Evolutionary conservation across 2,113 vertebrate genomes (phyloP), one percentile per base, ranked within the genome.

Genomic region (Hepsetus odoe): DNA sequence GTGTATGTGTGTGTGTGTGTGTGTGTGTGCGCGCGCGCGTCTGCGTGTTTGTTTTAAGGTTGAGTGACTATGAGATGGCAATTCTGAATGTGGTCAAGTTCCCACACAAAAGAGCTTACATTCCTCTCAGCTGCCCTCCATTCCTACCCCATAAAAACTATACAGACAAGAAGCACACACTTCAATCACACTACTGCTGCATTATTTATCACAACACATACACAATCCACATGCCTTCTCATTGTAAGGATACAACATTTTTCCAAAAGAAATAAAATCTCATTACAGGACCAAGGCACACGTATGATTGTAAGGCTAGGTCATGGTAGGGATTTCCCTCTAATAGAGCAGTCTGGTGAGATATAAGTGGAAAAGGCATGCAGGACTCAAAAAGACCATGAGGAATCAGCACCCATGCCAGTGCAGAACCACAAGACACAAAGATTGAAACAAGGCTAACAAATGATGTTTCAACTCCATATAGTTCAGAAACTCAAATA

Each of bases 41-140:
- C n/a, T 58, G 28, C 51, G 65, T 26, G 38, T 4, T 68, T 64
- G 24, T 62, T 49, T 82, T 22, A 51, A 81, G 55, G 64, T 56
- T 64, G 59, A 67, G 40, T 72, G 56, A 74, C 13, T 82, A 70
- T 26, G 46, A 65, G 70, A 53, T 68, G 40, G n/a, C 49, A 53
- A 62, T 74, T 51, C 26, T 40, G 58, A 76, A 65, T 46, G 35
- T 26, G 58, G 66, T 44, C 18, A 20, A 62, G 55, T 40, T 42
- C 38, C 22, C n/a, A 33, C 22, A 82, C 42, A 74, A 69, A 72
- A 81, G 35, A 65, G 11, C 4, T 33, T 4, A 64, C 58, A 73
- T 56, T 58, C 68, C 61, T 59, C 46, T 14, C 26, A 58, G 49
- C 38, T 38, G 22, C 28, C 42, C 20, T 11, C 59, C 69, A 72